A percentile compares a stretch with the other conserved stretches of the same genome.
Conservation (phyloP, 2,888 invertebrate genomes). For the Pheosia tremula region DNA sequence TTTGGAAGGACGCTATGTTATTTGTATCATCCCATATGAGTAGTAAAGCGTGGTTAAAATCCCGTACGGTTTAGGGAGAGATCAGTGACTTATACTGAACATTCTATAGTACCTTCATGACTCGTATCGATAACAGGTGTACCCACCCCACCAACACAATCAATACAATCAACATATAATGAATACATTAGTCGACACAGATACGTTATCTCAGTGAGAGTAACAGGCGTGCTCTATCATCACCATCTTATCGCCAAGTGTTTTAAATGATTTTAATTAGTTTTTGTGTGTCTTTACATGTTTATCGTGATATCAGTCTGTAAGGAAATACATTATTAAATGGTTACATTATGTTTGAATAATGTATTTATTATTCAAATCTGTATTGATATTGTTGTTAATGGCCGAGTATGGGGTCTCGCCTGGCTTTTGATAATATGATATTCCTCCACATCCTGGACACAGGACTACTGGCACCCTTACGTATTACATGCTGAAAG, state of each 20-base stretch:
- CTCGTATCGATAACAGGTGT: neutral
- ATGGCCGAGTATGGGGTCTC: neutral
- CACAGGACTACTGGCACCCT: too few species aligned
- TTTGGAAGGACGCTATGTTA: too few species aligned
- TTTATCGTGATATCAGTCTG: neutral
- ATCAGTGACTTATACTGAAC: too few species aligned
- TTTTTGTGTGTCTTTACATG: conserved; percentile 4
- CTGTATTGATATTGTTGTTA: neutral
- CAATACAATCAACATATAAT: neutral
- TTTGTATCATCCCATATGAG: too few species aligned
- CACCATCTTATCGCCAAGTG: neutral
- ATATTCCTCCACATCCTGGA: too few species aligned
- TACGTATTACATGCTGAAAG: too few species aligned
- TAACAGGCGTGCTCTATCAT: neutral
- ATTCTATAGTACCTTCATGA: too few species aligned
- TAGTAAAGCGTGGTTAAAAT: too few species aligned
- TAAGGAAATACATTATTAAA: neutral
- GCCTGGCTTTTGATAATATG: too few species aligned
- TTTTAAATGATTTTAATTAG: conserved; percentile 9
- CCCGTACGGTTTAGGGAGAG: too few species aligned
- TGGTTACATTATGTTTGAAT: neutral
- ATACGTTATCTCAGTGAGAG: conserved; percentile 2
- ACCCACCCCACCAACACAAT: neutral
- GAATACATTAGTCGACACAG: conserved; percentile 1
- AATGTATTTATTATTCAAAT: neutral